Evolutionary conservation across 2,113 vertebrate genomes (phyloP), one percentile per base, ranked within the genome.

Genomic region (Smithornis capensis): DNA sequence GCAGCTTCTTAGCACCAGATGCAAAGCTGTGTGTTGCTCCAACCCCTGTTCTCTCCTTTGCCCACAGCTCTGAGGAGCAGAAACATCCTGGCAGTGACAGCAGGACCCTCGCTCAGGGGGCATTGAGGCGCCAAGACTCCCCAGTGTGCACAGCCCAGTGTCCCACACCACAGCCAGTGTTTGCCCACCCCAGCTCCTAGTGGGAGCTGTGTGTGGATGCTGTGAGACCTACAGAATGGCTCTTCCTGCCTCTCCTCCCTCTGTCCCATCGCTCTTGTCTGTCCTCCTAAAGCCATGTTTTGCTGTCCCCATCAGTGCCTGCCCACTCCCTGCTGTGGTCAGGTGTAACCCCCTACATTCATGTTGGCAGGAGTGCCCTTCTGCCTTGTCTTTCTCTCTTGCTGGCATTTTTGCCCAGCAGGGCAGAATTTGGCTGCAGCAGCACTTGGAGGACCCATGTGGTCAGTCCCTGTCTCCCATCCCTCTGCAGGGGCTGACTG

Each of bases 151-250:
- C 35, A 42, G 60, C 65, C 38, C 81, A 21, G 59, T 37, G 27
- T 47, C 10, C 37, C 45, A 31, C 65, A 31, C 5, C n/a, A n/a
- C 49, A 74, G 27, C 76, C 62, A 53, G 38, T 7, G 17, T 45
- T 42, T 82, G 70, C 42, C 63, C 59, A 37, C 42, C 42, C 60
- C 53, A 69, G 47, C 33, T 76, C 27, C 80, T 35, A 27, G n/a
- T 19, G 33, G 29, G 16, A 74, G 42, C 4, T 0, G 2, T 7
- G 7, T 1, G 9, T 45, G 25, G 16, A 4, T 44, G 21, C 53
- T 45, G 0, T 22, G 59, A 52, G 57, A 40, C 37, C 21, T 40
- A 2, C 0, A 22, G 40, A 15, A 45, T n/a, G 38, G 27, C 16
- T 44, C 28, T 77, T 71, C 31, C 53, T 77, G 28, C 31, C 31